Evolutionary conservation across 1,140 invertebrate species (phyloP).

Genomic region (Xylocopa sonorina): DNA sequence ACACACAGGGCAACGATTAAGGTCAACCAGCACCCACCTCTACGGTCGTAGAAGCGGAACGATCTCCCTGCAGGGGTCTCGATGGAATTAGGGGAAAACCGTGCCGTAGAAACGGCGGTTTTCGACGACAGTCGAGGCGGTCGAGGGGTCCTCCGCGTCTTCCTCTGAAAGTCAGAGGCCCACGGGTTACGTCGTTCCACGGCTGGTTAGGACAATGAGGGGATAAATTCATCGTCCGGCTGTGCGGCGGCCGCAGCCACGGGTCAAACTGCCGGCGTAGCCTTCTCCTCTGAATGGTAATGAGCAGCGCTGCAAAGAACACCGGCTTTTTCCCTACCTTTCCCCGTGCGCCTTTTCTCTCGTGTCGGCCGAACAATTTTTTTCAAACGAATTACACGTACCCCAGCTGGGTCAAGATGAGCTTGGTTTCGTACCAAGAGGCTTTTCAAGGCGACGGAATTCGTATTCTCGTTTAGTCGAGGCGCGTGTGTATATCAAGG

Average conservation of each 20-base stretch:
- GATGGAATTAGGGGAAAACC: constrained; percentile 45
- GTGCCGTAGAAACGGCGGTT: constrained; percentile 23
- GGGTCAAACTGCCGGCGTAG: constrained; percentile 29
- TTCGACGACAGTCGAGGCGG: constrained; percentile 9
- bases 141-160: not conserved
- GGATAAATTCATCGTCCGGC: constrained; percentile 16
- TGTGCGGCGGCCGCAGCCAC: not conserved
- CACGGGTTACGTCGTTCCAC: constrained; percentile 24
- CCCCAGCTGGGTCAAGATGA: constrained; percentile 3
- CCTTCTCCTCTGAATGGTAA: constrained; percentile 36
- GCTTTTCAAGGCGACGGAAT: not conserved
- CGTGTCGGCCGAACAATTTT: not conserved
- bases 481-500: too few relatives aligned
- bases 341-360: not conserved
- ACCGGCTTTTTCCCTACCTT: not conserved
- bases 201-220: constrained; percentile 26
- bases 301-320: constrained; percentile 26
- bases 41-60: constrained; percentile 11
- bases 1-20: constrained; percentile 33
- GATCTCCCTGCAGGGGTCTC: constrained; percentile 23
- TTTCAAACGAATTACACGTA: constrained; percentile 20
- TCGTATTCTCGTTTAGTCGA: not conserved
- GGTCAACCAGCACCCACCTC: constrained; percentile 23
- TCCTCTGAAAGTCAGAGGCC: constrained; percentile 16
- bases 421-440: not conserved